Conservation (phyloP, 2,113 vertebrate species). For the Redunca redunca region DNA sequence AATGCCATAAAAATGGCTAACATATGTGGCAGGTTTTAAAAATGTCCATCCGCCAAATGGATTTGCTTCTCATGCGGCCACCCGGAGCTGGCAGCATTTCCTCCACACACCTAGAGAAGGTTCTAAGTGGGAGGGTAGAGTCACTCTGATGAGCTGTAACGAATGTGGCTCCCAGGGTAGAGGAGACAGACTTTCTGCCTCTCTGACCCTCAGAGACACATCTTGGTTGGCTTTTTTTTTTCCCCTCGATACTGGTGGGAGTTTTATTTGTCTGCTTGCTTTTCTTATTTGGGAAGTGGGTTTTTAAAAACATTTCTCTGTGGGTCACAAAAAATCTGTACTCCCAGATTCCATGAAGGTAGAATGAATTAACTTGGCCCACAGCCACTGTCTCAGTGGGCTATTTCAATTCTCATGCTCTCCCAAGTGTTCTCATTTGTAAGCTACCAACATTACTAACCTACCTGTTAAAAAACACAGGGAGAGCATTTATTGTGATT, state of each 20-base stretch:
- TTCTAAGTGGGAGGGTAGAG: background rate
- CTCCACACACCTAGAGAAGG: background rate
- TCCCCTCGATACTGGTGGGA: background rate
- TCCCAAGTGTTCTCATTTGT: background rate
- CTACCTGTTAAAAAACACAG: background rate
- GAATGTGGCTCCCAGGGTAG: background rate
- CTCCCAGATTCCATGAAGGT: background rate
- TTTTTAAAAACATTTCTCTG: background rate
- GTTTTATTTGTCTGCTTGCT: background rate
- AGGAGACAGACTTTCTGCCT: background rate
- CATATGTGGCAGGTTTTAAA: slow-evolving; percentile 61
- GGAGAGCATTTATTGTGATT: background rate
- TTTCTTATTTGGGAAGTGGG: background rate
- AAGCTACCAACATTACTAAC: background rate
- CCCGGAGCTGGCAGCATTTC: background rate
- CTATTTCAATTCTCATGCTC: background rate
- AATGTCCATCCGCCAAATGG: background rate
- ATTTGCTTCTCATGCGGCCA: slow-evolving; percentile 12
- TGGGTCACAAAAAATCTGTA: background rate
- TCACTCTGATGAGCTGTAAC: background rate
- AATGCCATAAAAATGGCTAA: slow-evolving; percentile 62
- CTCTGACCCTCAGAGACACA: background rate
- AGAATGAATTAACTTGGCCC: background rate
- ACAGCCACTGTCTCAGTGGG: background rate
- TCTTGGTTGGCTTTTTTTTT: background rate